Evolutionary conservation across 1,140 invertebrate species (phyloP).

Genomic region (Halyomorpha halys): DNA sequence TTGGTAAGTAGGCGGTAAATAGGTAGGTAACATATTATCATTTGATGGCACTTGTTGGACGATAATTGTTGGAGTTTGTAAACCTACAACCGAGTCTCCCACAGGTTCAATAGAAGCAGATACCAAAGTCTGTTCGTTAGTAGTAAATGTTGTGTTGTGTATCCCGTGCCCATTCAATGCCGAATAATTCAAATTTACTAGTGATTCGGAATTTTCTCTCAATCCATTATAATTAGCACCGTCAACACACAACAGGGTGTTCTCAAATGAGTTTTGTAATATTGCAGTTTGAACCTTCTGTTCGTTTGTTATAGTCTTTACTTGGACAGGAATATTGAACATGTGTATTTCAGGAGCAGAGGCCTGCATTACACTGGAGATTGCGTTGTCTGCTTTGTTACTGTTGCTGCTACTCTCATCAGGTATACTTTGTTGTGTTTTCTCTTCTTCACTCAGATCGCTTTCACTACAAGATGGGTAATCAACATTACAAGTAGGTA

Average conservation of each 20-base stretch:
- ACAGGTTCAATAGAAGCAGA: background rate
- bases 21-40: conserved; percentile 52
- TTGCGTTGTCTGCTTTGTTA: background rate
- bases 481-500: conserved; percentile 55
- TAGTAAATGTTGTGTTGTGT: background rate
- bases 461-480: conserved; percentile 65
- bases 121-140: background rate
- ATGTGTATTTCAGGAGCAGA: background rate
- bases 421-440: conserved; percentile 14
- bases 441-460: conserved; percentile 38
- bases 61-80: conserved; percentile 46
- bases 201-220: background rate
- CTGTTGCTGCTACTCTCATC: background rate
- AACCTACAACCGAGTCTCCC: background rate
- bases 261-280: conserved; percentile 3
- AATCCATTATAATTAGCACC: background rate
- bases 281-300: conserved; percentile 1
- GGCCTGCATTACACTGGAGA: background rate
- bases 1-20: conserved; percentile 54
- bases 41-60: conserved; percentile 51
- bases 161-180: background rate
- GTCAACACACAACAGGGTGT: background rate
- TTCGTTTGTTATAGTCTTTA: conserved; percentile 1
- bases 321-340: conserved; percentile 2
- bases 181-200: background rate